phyloP scores from a whole-genome alignment of 2,113 vertebrate genomes.

The Camelus dromedarius region DNA sequence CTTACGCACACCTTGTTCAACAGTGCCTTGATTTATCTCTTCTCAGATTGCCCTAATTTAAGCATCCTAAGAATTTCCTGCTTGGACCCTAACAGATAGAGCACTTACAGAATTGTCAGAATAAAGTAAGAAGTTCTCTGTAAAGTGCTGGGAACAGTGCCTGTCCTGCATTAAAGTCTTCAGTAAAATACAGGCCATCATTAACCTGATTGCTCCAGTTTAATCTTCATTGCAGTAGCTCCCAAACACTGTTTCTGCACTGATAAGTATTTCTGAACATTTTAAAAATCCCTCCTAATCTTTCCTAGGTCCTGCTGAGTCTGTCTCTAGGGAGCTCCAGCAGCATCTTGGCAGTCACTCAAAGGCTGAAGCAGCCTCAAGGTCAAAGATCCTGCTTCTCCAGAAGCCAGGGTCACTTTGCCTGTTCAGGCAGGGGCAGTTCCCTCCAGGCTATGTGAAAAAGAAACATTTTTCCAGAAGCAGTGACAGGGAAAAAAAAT shows the following conservation, averaged over 20 bases:
- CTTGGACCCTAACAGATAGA: not conserved
- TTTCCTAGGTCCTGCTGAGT: not conserved
- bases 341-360: not conserved
- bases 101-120: not conserved
- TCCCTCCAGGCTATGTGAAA: not conserved
- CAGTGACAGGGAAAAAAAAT: not conserved
- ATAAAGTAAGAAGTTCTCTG: not conserved
- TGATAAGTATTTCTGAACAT: not conserved
- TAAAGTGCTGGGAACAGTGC: not conserved
- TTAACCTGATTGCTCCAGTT: not conserved
- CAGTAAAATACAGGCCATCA: not conserved
- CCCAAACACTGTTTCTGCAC: not conserved
- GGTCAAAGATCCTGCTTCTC: conserved; percentile 29
- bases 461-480: not conserved
- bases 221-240: not conserved
- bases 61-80: not conserved
- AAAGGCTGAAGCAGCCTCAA: not conserved
- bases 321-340: not conserved
- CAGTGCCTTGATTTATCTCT: not conserved
- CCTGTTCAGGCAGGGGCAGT: not conserved
- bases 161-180: not conserved
- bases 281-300: not conserved
- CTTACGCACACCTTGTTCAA: not conserved
- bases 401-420: not conserved
- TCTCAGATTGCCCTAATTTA: not conserved